Percentiles rank a stretch among this genome's conserved stretches.
phyloP scores from a whole-genome alignment of 2,113 vertebrate genomes.

The Cephalopterus ornatus region DNA sequence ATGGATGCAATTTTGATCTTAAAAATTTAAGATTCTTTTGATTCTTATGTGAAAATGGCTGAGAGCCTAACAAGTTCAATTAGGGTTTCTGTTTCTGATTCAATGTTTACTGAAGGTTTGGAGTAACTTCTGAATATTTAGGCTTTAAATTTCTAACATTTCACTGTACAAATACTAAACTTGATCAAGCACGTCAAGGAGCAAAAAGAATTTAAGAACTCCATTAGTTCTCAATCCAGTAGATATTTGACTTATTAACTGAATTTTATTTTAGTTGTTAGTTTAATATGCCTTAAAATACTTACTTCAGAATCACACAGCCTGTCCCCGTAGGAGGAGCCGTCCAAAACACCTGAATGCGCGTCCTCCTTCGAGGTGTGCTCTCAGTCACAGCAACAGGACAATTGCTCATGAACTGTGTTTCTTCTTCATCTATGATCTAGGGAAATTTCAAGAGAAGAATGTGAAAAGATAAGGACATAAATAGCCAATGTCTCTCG shows the following conservation, averaged over 20 bases:
- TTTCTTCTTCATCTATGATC: constrained; percentile 98
- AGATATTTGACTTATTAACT: neutral
- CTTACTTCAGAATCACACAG: constrained; percentile 93
- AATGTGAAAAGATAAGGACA: neutral
- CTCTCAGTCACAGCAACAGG: constrained; percentile 95
- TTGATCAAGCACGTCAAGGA: neutral
- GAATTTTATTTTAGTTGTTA: neutral
- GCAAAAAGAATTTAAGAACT: neutral
- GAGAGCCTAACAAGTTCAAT: neutral
- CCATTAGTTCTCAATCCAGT: neutral
- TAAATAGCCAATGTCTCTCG: rapidly evolving
- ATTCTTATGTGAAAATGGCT: neutral
- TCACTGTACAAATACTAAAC: neutral
- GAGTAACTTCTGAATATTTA: neutral
- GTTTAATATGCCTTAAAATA: neutral
- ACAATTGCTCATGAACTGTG: constrained; percentile 97
- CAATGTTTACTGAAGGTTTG: neutral
- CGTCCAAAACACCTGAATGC: constrained; percentile 95
- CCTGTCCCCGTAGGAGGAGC: constrained; percentile 88
- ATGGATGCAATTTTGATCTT: neutral
- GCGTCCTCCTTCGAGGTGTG: constrained; percentile 89
- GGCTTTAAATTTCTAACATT: neutral
- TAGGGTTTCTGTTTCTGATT: neutral
- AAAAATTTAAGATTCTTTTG: neutral
- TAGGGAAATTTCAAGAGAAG: constrained; percentile 40